Evolutionary conservation across 2,888 invertebrate species (phyloP), one percentile per base, ranked within the genome.

Genomic region (Antitype chi): DNA sequence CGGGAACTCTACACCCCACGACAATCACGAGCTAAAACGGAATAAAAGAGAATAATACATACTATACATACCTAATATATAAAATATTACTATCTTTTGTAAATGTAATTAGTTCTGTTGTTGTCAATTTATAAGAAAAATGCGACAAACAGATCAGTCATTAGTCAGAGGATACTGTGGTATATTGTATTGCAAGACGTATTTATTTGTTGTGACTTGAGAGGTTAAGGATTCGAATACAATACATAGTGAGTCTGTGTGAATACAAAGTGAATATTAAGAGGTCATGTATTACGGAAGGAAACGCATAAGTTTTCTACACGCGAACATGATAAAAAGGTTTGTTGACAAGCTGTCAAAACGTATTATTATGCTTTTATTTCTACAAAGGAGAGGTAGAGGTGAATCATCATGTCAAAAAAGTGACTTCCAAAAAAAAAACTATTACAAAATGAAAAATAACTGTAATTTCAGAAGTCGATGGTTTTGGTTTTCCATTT

Each of bases 321-420:
- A 71, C 28, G 66, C 78, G 2, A 86, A 87, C n/a, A 74, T 87
- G 73, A 69, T 72, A 1, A 84, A 80, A 53, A 87, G 87, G 88
- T 87, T 57, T 47, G 63, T 52, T 23, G 57, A 23, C 1, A 1
- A 23, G 47, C 11, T 38, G 6, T 38, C 0, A 59, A 17, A 25
- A 17, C 4, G 25, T 52, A 13, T n/a, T n/a, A 52, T 47, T 1
- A 11, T 13, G 47, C 25, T 6, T 25, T 28, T 23, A 28, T 52
- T 60, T 9, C 23, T 49, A 49, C 20, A 23, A 8, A 15, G 2
- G 28, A 47, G 20, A 20, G 7, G 7, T 25, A 25, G 47, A 47
- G 5, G 43, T 47, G 43, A 25, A 25, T 55, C 38, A 38, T 6
- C 38, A 38, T 38, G 38, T 38, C n/a, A 38, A 38, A 38, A 38